phyloP scores from a whole-genome alignment of 2,797 vertebrate genomes.

The Octomys mimax region DNA sequence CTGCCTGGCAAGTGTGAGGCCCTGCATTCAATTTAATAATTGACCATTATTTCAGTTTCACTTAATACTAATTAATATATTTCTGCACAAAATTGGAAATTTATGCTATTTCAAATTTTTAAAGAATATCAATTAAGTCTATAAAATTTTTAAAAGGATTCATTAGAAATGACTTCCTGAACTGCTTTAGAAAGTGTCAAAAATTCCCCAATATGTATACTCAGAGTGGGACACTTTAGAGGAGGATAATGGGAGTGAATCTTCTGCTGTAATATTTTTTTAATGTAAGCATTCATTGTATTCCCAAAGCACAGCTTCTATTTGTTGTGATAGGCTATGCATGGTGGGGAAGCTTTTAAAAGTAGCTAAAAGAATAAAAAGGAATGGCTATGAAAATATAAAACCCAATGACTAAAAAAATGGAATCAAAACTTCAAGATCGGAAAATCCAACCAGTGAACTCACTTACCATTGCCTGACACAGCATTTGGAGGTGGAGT shows the following conservation, averaged over 20 bases:
- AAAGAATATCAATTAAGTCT: neutral
- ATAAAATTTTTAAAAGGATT: neutral
- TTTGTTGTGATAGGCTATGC: fast-evolving
- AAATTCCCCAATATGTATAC: too few relatives aligned
- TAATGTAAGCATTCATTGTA: neutral
- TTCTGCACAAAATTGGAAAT: neutral
- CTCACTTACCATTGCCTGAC: neutral
- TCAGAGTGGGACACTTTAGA: neutral
- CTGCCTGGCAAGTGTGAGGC: too few relatives aligned
- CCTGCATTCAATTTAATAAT: too few relatives aligned
- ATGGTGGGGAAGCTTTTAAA: neutral
- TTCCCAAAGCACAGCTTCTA: neutral
- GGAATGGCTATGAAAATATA: neutral
- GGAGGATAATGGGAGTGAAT: neutral
- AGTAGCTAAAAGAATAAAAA: neutral
- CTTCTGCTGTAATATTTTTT: too few relatives aligned
- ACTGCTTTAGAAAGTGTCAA: too few relatives aligned
- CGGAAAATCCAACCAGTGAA: neutral
- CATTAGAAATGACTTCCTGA: neutral
- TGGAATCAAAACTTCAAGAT: neutral
- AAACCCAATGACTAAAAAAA: neutral
- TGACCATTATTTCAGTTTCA: neutral
- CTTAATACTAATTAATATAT: neutral
- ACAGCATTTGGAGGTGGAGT: neutral
- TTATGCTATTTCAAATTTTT: neutral